These are phyloP conservation scores for Junco hyemalis DNA, from an alignment of 2,113 vertebrate genomes.

Conservation along the genomic window DNA sequence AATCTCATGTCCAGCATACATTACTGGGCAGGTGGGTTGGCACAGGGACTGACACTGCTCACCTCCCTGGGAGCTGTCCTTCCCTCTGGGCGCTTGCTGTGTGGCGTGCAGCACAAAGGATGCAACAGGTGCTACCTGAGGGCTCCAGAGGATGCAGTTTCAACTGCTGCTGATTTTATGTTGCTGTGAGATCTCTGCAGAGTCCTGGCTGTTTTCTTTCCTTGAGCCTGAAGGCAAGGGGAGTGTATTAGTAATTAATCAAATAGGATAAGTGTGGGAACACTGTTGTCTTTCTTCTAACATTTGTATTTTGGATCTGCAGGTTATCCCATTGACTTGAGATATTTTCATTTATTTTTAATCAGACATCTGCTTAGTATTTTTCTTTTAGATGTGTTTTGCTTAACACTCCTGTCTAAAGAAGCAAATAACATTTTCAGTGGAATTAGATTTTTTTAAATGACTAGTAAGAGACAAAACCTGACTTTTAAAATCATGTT, in stretches of 20 bases:
- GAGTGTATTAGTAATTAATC: background rate
- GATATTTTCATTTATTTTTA: background rate
- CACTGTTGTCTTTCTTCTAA: background rate
- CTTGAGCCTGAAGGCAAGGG: background rate
- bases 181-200: background rate
- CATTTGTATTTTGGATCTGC: background rate
- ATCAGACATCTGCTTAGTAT: background rate
- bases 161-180: background rate
- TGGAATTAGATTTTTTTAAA: background rate
- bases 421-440: background rate
- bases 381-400: background rate
- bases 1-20: background rate
- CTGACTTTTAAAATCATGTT: background rate
- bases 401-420: background rate
- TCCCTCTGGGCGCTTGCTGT: background rate
- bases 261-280: background rate
- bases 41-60: background rate
- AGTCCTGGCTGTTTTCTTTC: background rate
- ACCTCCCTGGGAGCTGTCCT: background rate
- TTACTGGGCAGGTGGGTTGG: background rate
- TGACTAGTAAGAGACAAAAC: background rate
- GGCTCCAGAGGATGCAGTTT: background rate
- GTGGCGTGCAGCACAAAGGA: accelerated
- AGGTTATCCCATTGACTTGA: background rate
- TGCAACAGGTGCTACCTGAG: background rate